phyloP scores from a whole-genome alignment of 23 tunicate species.

The Styela plicata region DNA sequence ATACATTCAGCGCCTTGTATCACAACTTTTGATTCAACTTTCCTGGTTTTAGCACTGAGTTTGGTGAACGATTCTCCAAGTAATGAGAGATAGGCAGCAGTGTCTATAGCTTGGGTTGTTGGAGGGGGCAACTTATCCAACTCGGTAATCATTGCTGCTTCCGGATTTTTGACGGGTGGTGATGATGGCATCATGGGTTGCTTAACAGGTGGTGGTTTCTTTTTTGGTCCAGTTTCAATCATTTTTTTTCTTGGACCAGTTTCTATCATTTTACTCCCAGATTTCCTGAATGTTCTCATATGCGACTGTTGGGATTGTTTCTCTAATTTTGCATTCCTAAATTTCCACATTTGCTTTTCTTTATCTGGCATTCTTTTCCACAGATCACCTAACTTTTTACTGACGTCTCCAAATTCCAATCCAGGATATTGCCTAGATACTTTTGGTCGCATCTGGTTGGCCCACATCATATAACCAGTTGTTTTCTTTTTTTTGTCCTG shows the following conservation, averaged over 20 bases:
- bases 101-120: conserved; percentile 61
- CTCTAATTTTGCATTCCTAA: conserved; percentile 50
- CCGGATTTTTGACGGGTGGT: conserved; percentile 67
- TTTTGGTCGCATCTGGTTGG: conserved; percentile 75
- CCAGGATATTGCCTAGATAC: conserved; percentile 82
- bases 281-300: conserved; percentile 33
- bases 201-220: neutral
- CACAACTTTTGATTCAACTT: conserved; percentile 4
- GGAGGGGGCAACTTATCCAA: conserved; percentile 56
- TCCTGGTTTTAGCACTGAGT: conserved; percentile 29
- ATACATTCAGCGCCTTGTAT: conserved; percentile 24
- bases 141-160: conserved; percentile 61
- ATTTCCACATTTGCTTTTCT: conserved; percentile 87
- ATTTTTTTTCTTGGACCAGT: conserved; percentile 87
- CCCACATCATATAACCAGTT: conserved; percentile 85
- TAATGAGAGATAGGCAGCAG: conserved; percentile 74
- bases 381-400: conserved; percentile 77
- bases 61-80: conserved; percentile 60
- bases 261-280: conserved; percentile 91
- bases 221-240: neutral
- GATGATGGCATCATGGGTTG: neutral
- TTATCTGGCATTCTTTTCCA: conserved; percentile 88
- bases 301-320: conserved; percentile 28
- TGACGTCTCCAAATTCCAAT: conserved; percentile 81
- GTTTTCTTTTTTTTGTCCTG: conserved; percentile 40